Evolutionary conservation across 2,797 vertebrate species (phyloP), one percentile per base, ranked within the genome.

Genomic region (Xiphophorus birchmanni): DNA sequence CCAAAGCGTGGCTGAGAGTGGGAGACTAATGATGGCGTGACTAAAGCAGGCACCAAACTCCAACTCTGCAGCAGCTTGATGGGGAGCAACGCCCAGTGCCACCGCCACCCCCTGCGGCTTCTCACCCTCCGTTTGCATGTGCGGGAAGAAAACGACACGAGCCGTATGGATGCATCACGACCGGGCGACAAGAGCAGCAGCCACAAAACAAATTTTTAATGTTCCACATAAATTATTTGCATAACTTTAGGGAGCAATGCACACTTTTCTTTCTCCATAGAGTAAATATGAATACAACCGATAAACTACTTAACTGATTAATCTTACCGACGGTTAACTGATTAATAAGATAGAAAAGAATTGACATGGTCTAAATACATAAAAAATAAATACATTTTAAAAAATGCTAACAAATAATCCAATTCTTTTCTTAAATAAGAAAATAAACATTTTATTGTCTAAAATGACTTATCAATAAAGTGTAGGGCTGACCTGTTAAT

Each of bases 21-120:
- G 89, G 90, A 83, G 88, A 88, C 86, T 85, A 91, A 92, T 86
- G 79, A 88, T 42, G 82, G 76, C 45, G 83, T 78, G 90, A 93
- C 91, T 89, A 87, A 84, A 88, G 84, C 71, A 76, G 75, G 56
- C 71, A 17, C 78, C 80, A 52, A 80, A 82, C 81, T 77, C 56
- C 23, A 47, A 73, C 76, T 58, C 74, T 80, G 75, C 74, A 65
- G 76, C 81, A 84, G 84, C 86, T 80, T 74, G 75, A 69, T 47
- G 71, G 79, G 78, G 80, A 88, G 76, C 58, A 81, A 83, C 78
- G 71, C 85, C 58, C 23, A 32, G 29, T 58, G 52, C 73, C 44
- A 35, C 2, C 56, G 54, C 73, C 37, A n/a, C 4, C 35, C 56
- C 54, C 42, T 23, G 29, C 37, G 63, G 80, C 82, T 89, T 77